These are phyloP conservation scores for Thalassophryne amazonica DNA, from an alignment of 2,797 vertebrate species.

Conservation along the genomic window DNA sequence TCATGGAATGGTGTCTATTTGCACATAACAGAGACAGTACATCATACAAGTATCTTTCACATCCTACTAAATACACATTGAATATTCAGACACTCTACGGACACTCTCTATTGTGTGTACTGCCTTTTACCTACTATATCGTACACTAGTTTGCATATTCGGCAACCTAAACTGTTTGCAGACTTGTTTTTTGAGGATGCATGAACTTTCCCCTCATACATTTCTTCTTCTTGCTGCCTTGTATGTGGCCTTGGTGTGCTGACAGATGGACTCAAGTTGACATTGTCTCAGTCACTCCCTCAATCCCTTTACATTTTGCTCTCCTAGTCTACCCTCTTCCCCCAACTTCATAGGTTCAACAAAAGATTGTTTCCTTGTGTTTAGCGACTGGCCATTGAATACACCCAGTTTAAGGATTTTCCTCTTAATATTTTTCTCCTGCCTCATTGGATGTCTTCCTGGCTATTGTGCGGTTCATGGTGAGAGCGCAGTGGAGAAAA, in stretches of 20 bases:
- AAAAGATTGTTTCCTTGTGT: conserved; percentile 46
- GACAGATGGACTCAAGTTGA: conserved; percentile 53
- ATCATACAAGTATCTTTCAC: too few relatives aligned
- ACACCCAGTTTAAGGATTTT: conserved; percentile 42
- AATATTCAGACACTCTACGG: too few relatives aligned
- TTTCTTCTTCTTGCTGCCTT: background rate
- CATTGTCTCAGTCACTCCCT: conserved; percentile 49
- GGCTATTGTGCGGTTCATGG: conserved; percentile 50
- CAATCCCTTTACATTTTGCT: conserved; percentile 8
- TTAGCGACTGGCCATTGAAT: conserved; percentile 22
- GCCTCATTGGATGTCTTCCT: conserved; percentile 61
- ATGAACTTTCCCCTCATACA: background rate
- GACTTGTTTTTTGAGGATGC: background rate
- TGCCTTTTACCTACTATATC: too few relatives aligned
- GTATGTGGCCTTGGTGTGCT: conserved; percentile 12
- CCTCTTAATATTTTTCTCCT: conserved; percentile 46
- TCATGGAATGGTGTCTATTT: too few relatives aligned
- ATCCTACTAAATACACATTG: too few relatives aligned
- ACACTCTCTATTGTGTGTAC: too few relatives aligned
- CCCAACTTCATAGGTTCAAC: conserved; percentile 16
- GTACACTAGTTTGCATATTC: too few relatives aligned
- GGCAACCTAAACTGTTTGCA: too few relatives aligned
- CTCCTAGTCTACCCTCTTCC: conserved; percentile 12
- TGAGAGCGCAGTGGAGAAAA: conserved; percentile 48
- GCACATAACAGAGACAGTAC: too few relatives aligned